A percentile compares a stretch with the other conserved stretches of the same genome.
phyloP scores from a whole-genome alignment of 2,113 vertebrate species.

The Sciurus niger region DNA sequence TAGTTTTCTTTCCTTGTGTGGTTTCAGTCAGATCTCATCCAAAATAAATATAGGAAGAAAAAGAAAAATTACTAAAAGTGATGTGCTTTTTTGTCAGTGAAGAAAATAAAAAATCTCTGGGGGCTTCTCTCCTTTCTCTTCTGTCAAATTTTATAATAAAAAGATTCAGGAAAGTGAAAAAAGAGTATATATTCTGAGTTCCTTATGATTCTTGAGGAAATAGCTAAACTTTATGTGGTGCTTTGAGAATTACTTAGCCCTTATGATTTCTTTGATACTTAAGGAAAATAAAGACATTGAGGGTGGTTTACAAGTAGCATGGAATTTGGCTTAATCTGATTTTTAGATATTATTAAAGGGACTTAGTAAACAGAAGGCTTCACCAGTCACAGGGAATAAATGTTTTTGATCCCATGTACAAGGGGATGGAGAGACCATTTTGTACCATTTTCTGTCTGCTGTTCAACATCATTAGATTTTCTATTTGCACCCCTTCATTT shows the following conservation, averaged over 20 bases:
- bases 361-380: background rate
- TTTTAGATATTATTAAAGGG: constrained; percentile 6
- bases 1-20: constrained; percentile 1
- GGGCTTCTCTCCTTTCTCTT: background rate
- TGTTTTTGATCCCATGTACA: background rate
- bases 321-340: constrained; percentile 44
- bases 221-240: background rate
- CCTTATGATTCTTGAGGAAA: constrained; percentile 36
- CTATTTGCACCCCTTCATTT: background rate
- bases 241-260: background rate
- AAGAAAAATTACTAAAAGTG: constrained; percentile 36
- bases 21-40: constrained; percentile 18
- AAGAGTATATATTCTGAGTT: background rate
- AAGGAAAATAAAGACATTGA: constrained; percentile 40
- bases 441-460: constrained; percentile 18
- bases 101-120: constrained; percentile 56
- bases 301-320: constrained; percentile 10
- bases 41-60: constrained; percentile 56
- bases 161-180: background rate
- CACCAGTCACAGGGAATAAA: background rate
- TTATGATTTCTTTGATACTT: constrained; percentile 34
- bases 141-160: constrained; percentile 54
- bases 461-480: background rate
- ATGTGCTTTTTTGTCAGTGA: constrained; percentile 52
- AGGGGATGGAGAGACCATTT: background rate